Evolutionary conservation across 2,888 invertebrate genomes (phyloP).

Genomic region (Glaucopsyche alexis): DNA sequence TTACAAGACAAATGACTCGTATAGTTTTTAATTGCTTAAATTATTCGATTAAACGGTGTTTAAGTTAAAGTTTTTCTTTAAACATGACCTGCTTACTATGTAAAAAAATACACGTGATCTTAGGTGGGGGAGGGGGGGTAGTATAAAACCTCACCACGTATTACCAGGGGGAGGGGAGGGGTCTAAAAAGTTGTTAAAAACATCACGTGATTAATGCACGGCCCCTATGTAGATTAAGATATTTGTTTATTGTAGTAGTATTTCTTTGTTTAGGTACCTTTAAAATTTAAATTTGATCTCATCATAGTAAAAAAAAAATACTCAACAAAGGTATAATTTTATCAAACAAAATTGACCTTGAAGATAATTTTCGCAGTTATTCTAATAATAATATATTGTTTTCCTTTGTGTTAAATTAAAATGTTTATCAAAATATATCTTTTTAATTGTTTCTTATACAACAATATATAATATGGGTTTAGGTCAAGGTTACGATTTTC

Average conservation of each 20-base stretch:
- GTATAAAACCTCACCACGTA: too few species aligned
- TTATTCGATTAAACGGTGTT: too few species aligned
- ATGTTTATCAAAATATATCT: constrained; percentile 8
- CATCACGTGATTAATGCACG: too few species aligned
- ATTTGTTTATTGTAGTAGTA: neutral
- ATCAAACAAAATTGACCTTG: constrained; percentile 13
- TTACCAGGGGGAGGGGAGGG: too few species aligned
- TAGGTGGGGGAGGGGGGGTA: too few species aligned
- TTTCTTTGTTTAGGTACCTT: neutral
- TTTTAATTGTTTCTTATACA: constrained; percentile 8
- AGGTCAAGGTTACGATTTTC: constrained; percentile 7
- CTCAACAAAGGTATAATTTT: neutral
- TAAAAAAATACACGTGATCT: too few species aligned
- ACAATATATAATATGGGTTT: neutral
- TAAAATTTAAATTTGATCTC: neutral
- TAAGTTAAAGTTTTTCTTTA: too few species aligned
- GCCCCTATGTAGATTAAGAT: too few species aligned
- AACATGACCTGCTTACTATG: too few species aligned
- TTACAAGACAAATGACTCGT: too few species aligned
- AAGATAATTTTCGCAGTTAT: constrained; percentile 16
- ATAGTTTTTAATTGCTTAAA: too few species aligned
- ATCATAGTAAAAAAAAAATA: neutral
- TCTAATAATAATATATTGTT: neutral
- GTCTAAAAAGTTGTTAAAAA: too few species aligned
- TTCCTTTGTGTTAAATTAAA: constrained; percentile 9